Percentiles rank a stretch among this genome's conserved stretches.
These are phyloP conservation scores for Nudaria mundana DNA, from an alignment of 2,888 invertebrate species.

Conservation along the genomic window DNA sequence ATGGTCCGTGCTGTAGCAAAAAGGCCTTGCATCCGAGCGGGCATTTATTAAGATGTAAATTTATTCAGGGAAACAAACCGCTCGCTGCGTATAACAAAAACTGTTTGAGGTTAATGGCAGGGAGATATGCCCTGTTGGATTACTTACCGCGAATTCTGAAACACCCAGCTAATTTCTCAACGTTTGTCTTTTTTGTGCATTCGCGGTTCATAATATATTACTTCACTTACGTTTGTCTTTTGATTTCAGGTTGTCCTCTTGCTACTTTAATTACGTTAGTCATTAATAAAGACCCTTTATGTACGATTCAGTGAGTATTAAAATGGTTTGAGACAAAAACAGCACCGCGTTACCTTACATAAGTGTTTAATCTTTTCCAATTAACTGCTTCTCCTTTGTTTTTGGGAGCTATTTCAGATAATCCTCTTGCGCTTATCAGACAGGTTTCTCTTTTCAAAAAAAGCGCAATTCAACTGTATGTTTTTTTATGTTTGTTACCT, in stretches of 20 bases:
- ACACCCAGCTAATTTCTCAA: slow-evolving; percentile 48
- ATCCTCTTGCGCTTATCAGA: no score
- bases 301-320: neutral
- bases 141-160: slow-evolving; percentile 52
- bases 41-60: slow-evolving; percentile 74
- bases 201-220: slow-evolving; percentile 31
- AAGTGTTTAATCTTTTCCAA: slow-evolving; percentile 3
- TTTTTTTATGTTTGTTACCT: no score
- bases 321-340: slow-evolving; percentile 1
- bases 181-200: slow-evolving; percentile 52
- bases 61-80: slow-evolving; percentile 68
- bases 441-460: no score
- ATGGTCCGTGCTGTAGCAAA: slow-evolving; percentile 51
- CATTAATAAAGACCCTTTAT: neutral
- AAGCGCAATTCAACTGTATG: no score
- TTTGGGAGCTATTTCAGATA: no score
- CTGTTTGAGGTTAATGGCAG: slow-evolving; percentile 56
- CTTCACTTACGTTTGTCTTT: slow-evolving; percentile 25
- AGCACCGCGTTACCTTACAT: slow-evolving; percentile 1
- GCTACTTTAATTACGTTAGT: slow-evolving; percentile 1
- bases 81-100: slow-evolving; percentile 57
- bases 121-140: slow-evolving; percentile 54
- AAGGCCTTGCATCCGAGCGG: slow-evolving; percentile 51
- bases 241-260: slow-evolving; percentile 36
- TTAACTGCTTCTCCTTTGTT: neutral